phyloP scores from a whole-genome alignment of 2,888 invertebrate species.

The Phania funesta region DNA sequence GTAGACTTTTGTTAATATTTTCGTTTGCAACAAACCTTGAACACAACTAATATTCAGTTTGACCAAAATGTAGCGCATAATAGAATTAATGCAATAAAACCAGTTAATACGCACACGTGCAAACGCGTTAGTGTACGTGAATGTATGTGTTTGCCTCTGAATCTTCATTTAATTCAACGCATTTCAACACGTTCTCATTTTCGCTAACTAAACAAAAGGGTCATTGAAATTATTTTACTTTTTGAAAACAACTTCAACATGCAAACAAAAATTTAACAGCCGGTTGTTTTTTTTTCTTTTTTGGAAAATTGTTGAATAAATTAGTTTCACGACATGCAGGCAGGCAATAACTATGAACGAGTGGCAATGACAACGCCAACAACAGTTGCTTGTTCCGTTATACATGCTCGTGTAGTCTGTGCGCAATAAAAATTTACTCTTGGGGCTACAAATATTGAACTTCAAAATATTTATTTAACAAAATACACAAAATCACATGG shows the following conservation, averaged over 20 bases:
- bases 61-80: too few relatives aligned
- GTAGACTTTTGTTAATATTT: too few relatives aligned
- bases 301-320: slow-evolving; percentile 42
- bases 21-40: too few relatives aligned
- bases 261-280: slow-evolving; percentile 1
- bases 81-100: too few relatives aligned
- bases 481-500: slow-evolving; percentile 47
- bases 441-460: background rate
- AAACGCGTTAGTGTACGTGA: too few relatives aligned
- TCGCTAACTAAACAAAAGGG: slow-evolving; percentile 28
- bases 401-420: background rate
- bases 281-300: slow-evolving; percentile 30
- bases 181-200: slow-evolving; percentile 33
- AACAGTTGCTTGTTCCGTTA: background rate
- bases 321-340: slow-evolving; percentile 28
- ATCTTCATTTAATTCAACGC: slow-evolving; percentile 30
- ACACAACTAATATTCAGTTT: too few relatives aligned
- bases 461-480: slow-evolving; percentile 48
- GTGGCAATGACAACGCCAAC: background rate
- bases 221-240: slow-evolving; percentile 39
- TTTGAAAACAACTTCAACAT: slow-evolving; percentile 22
- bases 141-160: too few relatives aligned
- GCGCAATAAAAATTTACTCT: slow-evolving; percentile 10
- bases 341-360: slow-evolving; percentile 1
- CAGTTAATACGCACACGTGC: too few relatives aligned